These are phyloP conservation scores for Drosophila navojoa DNA, from an alignment of 1,140 invertebrate genomes.

Conservation along the genomic window DNA sequence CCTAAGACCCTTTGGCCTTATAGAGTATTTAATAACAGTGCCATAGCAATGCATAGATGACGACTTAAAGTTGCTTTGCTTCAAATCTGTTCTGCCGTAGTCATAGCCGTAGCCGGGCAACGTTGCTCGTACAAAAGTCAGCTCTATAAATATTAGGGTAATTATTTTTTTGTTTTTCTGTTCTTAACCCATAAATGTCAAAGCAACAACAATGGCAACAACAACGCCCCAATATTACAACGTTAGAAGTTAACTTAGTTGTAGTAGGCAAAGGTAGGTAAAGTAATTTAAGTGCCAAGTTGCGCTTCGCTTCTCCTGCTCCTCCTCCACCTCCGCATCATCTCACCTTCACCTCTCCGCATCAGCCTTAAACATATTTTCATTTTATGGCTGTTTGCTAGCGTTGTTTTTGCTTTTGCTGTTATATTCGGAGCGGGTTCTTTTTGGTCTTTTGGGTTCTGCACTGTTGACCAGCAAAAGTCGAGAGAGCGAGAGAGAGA, in stretches of 20 bases:
- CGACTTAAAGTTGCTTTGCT: background rate
- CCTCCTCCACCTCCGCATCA: slow-evolving; percentile 4
- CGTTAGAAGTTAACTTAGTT: slow-evolving; percentile 40
- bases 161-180: slow-evolving; percentile 62
- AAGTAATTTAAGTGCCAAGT: slow-evolving; percentile 66
- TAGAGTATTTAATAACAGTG: slow-evolving; percentile 9
- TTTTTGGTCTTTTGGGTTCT: slow-evolving; percentile 60
- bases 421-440: slow-evolving; percentile 39
- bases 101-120: background rate
- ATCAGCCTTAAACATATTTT: slow-evolving; percentile 37
- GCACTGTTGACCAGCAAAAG: slow-evolving; percentile 56
- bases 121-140: slow-evolving; percentile 14
- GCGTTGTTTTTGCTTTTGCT: slow-evolving; percentile 32
- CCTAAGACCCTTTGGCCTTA: background rate
- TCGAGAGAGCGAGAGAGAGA: slow-evolving; percentile 6
- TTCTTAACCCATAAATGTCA: slow-evolving; percentile 78
- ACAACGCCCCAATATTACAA: slow-evolving; percentile 46
- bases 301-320: slow-evolving; percentile 21
- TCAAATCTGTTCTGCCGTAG: slow-evolving; percentile 3
- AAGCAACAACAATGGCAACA: slow-evolving; percentile 49
- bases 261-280: slow-evolving; percentile 41
- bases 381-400: slow-evolving; percentile 69
- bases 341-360: background rate
- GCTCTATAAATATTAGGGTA: slow-evolving; percentile 63
- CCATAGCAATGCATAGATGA: background rate